These are phyloP conservation scores for Cephus pygmeus DNA, from an alignment of 2,888 invertebrate genomes.

Conservation along the genomic window DNA sequence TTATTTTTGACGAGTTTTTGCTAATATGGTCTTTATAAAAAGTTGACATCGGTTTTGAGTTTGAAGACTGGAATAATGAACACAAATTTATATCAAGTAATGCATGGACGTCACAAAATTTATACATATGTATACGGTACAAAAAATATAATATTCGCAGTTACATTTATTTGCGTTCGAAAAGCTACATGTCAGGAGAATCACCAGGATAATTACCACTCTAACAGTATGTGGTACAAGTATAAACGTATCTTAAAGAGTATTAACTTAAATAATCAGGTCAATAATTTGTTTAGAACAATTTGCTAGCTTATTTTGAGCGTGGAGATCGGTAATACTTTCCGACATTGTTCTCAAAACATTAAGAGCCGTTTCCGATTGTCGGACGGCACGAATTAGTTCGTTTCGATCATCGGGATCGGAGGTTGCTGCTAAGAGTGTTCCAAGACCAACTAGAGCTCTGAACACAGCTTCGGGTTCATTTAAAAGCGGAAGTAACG, in stretches of 20 bases:
- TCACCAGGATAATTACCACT: background rate
- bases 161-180: background rate
- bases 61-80: too few species aligned
- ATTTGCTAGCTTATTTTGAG: constrained; percentile 48
- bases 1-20: too few species aligned
- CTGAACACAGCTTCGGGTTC: constrained; percentile 83
- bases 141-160: background rate
- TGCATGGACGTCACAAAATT: too few species aligned
- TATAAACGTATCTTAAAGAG: background rate
- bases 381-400: constrained; percentile 46
- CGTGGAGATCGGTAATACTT: constrained; percentile 30
- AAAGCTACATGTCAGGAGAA: background rate
- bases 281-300: constrained; percentile 59
- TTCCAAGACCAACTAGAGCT: constrained; percentile 81
- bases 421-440: constrained; percentile 70
- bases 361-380: constrained; percentile 46
- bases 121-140: background rate
- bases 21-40: too few species aligned
- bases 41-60: too few species aligned
- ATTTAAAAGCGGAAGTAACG: constrained; percentile 69
- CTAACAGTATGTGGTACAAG: background rate
- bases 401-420: constrained; percentile 50
- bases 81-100: too few species aligned
- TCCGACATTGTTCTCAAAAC: constrained; percentile 49
- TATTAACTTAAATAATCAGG: constrained; percentile 46